Evolutionary conservation across 2,888 invertebrate genomes (phyloP), one percentile per base, ranked within the genome.

Genomic region (Scaptomyza parva): DNA sequence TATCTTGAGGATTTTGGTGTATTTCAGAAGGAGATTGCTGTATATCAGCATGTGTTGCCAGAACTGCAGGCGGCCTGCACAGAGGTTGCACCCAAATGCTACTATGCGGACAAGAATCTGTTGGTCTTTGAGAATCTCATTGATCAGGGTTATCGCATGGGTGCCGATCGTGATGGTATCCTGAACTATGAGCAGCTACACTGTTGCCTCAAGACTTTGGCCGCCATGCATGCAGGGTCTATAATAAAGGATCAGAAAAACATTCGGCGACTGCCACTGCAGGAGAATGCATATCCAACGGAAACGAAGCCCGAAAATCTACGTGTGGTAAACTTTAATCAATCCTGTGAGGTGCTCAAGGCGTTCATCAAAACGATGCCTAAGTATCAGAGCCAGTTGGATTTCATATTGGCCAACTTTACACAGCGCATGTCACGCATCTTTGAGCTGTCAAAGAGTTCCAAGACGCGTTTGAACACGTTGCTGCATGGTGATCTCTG

Each of bases 21-120:
- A 0, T 93, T 93, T 66, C 86, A 90, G 22, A 93, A 93, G 41
- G 94, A 94, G 81, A 90, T 91, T 2, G 73, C 75, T 0, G 92
- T 93, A 35, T 93, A 92, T 67, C 85, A 88, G 26, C 78, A 92
- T 60, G 82, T 93, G 14, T 69, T 92, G 51, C 92, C 93, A 0
- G 67, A 89, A 12, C 70, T 93, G 9, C 80, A 90, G 17, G 70
- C 86, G 2, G 70, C 82, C 12, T 80, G 77, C 18, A 73, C 71
- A 2, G 70, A 80, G 12, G 82, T 91, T 11, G 88, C 92, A 0
- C 91, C 93, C 14, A 89, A 89, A 18, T 92, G 92, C 66, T 92
- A 90, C 66, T 90, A 92, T 58, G 88, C 89, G 3, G 90, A 91
- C 30, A 90, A 90, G 48, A 88, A 91, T 67, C 66, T 91, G 2